A percentile compares a stretch with the other conserved stretches of the same genome.
These are phyloP conservation scores for Caranx ignobilis DNA, from an alignment of 2,113 vertebrate species.

Conservation along the genomic window DNA sequence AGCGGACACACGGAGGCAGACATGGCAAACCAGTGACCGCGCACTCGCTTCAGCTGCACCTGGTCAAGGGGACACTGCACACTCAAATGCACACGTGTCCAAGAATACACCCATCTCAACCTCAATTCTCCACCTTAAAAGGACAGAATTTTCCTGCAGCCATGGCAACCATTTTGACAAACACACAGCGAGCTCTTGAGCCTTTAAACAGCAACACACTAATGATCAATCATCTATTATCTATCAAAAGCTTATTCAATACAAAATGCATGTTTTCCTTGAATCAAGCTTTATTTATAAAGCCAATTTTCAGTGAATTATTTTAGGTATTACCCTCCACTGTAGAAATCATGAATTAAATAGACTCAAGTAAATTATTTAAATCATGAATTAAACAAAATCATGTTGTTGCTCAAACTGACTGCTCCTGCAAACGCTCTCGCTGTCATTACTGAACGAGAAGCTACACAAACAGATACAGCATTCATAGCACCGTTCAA, in stretches of 20 bases:
- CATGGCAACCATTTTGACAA: constrained; percentile 25
- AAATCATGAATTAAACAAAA: constrained; percentile 23
- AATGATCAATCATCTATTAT: constrained; percentile 14
- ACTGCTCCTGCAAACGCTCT: background rate
- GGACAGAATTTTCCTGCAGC: background rate
- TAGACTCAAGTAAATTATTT: constrained; percentile 12
- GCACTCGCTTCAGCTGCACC: constrained; percentile 27
- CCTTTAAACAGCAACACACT: background rate
- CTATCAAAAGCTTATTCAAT: background rate
- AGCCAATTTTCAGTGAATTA: background rate
- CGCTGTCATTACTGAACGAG: background rate
- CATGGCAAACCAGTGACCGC: constrained; percentile 33
- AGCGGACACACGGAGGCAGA: constrained; percentile 12
- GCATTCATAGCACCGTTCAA: background rate
- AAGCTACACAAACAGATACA: background rate
- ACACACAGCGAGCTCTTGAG: background rate
- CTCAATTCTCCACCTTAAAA: background rate
- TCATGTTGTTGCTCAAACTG: background rate
- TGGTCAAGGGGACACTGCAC: background rate
- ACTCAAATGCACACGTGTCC: background rate
- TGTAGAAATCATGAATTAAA: constrained; percentile 21
- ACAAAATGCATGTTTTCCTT: background rate
- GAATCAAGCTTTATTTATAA: background rate
- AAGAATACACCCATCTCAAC: background rate
- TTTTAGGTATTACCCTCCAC: background rate